A percentile compares a stretch with the other conserved stretches of the same genome.
These are phyloP conservation scores for Neoaliturus tenellus DNA, from an alignment of 2,888 invertebrate species.

Conservation along the genomic window DNA sequence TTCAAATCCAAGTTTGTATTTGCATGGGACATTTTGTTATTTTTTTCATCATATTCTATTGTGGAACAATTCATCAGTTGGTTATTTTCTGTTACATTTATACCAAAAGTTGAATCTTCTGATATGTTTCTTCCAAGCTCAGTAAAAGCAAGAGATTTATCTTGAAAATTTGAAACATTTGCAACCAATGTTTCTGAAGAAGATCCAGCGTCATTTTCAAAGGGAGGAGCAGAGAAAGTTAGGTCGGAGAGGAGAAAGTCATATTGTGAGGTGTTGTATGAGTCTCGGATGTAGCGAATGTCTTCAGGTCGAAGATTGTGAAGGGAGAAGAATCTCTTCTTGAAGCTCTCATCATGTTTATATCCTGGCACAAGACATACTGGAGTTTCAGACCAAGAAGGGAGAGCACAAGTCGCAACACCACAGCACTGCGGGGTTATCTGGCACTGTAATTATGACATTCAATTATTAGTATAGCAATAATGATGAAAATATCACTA, in stretches of 20 bases:
- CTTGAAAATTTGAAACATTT: background rate
- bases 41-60: background rate
- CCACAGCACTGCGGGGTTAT: background rate
- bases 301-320: background rate
- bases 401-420: background rate
- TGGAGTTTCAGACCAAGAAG: background rate
- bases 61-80: background rate
- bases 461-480: background rate
- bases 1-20: background rate
- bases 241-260: conserved; percentile 2
- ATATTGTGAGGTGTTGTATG: background rate
- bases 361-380: conserved; percentile 8
- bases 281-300: background rate
- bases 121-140: background rate
- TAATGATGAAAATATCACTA: too few species aligned
- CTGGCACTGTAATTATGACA: conserved; percentile 3
- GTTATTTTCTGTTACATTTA: background rate
- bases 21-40: background rate
- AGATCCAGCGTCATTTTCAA: background rate
- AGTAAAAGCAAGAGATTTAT: too few species aligned
- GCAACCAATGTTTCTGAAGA: background rate
- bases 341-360: background rate
- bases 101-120: background rate
- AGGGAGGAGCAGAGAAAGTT: background rate
- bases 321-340: background rate